phyloP scores from a whole-genome alignment of 2,113 vertebrate species.

The Tretioscincus oriximinensis region DNA sequence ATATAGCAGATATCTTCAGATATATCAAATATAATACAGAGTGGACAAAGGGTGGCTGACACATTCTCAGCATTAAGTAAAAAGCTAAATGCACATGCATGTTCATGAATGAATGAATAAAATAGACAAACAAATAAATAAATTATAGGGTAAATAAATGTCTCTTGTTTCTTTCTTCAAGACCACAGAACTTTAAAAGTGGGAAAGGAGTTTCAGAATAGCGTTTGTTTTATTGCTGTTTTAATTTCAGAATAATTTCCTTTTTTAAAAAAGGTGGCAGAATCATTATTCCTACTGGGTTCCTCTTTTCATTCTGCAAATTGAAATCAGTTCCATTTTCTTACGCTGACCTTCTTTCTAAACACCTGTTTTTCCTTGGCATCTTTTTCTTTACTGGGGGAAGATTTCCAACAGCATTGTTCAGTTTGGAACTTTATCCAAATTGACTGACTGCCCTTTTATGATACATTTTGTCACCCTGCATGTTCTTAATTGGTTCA shows the following conservation, averaged over 20 bases:
- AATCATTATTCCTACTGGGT: neutral
- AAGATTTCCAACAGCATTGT: conserved; percentile 30
- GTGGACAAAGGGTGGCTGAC: too few species aligned
- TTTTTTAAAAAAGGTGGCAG: neutral
- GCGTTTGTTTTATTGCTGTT: too few species aligned
- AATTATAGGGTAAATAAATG: too few species aligned
- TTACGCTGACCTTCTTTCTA: neutral
- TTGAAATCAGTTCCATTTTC: neutral
- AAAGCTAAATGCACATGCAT: too few species aligned
- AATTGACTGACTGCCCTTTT: neutral
- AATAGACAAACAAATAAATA: too few species aligned
- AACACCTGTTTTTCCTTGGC: neutral
- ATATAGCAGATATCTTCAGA: too few species aligned
- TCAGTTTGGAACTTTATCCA: conserved; percentile 20
- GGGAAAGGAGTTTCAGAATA: too few species aligned
- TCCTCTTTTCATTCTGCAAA: neutral
- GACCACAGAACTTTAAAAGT: too few species aligned
- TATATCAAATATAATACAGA: too few species aligned
- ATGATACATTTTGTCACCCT: conserved; percentile 60
- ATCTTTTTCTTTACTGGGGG: neutral
- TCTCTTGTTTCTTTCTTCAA: too few species aligned
- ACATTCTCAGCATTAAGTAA: too few species aligned
- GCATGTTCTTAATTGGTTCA: conserved; percentile 56
- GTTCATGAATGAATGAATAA: too few species aligned
- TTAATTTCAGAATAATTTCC: neutral